Conservation (phyloP, 2,797 vertebrate species). For the Cyprinodon diabolis region DNA sequence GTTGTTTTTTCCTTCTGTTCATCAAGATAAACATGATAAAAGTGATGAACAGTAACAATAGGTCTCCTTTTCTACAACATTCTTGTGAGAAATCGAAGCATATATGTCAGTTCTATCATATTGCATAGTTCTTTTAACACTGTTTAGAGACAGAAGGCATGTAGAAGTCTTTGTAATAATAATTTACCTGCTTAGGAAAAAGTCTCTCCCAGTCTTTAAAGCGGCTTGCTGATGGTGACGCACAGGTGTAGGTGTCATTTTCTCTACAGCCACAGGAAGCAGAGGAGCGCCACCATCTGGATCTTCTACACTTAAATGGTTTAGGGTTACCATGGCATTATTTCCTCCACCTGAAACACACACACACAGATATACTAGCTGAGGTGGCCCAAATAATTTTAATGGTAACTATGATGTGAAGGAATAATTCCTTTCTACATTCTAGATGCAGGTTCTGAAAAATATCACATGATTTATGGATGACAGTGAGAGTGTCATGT, state of each 20-base stretch:
- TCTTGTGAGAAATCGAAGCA: too few species aligned
- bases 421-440: not conserved
- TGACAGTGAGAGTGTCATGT: not conserved
- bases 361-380: not conserved
- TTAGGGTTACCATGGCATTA: constrained; percentile 68
- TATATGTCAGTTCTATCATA: not conserved
- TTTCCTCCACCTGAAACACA: constrained; percentile 33
- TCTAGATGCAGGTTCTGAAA: not conserved
- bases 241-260: constrained; percentile 17
- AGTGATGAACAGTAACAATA: not conserved
- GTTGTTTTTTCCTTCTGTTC: not conserved
- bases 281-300: constrained; percentile 53
- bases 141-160: not conserved
- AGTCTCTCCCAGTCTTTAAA: constrained; percentile 43
- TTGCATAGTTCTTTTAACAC: not conserved
- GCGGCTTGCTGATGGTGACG: constrained; percentile 21
- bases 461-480: not conserved
- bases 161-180: not conserved
- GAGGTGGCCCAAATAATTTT: not conserved
- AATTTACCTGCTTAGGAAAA: constrained; percentile 74
- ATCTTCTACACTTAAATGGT: constrained; percentile 65
- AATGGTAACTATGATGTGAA: not conserved
- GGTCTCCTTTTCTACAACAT: not conserved
- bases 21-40: not conserved
- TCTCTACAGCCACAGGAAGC: constrained; percentile 59